A percentile compares a stretch with the other conserved stretches of the same genome.
phyloP scores from a whole-genome alignment of 1,140 invertebrate genomes.

The Zaprionus gabonicus region DNA sequence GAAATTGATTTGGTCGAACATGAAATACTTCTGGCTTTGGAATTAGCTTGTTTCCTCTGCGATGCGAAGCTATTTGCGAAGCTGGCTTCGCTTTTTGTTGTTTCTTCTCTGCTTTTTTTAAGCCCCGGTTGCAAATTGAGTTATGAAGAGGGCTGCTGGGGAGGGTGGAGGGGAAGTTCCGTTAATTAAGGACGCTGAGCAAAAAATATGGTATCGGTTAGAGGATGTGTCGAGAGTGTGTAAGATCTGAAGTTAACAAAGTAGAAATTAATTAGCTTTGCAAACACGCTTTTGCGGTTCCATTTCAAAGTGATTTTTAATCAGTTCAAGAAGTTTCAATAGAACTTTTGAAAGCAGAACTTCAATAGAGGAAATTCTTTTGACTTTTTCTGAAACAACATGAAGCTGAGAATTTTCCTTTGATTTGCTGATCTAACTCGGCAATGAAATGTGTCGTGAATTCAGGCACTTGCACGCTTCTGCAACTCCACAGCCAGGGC shows the following conservation, averaged over 20 bases:
- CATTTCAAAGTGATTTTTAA: not conserved
- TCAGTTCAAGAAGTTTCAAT: not conserved
- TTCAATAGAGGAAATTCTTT: not conserved
- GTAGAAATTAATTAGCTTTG: not conserved
- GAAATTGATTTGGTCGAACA: conserved; percentile 69
- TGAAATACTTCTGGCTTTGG: conserved; percentile 39
- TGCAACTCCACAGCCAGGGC: too few species aligned
- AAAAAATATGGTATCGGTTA: not conserved
- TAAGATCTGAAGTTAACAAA: not conserved
- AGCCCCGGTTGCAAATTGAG: conserved; percentile 53
- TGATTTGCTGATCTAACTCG: not conserved
- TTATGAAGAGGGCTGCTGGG: conserved; percentile 46
- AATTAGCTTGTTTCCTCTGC: conserved; percentile 66
- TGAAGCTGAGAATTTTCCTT: not conserved
- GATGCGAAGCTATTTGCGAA: not conserved
- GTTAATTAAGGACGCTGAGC: conserved; percentile 45
- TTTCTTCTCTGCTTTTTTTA: conserved; percentile 12
- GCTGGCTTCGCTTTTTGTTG: conserved; percentile 1
- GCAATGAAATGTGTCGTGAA: too few species aligned
- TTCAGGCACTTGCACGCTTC: too few species aligned
- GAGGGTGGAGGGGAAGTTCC: conserved; percentile 7
- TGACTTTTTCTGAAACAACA: not conserved
- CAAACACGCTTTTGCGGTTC: not conserved
- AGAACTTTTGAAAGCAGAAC: not conserved
- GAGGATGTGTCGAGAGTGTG: not conserved